Evolutionary conservation across 2,888 invertebrate genomes (phyloP), one percentile per base, ranked within the genome.

Genomic region (Timandra comae): DNA sequence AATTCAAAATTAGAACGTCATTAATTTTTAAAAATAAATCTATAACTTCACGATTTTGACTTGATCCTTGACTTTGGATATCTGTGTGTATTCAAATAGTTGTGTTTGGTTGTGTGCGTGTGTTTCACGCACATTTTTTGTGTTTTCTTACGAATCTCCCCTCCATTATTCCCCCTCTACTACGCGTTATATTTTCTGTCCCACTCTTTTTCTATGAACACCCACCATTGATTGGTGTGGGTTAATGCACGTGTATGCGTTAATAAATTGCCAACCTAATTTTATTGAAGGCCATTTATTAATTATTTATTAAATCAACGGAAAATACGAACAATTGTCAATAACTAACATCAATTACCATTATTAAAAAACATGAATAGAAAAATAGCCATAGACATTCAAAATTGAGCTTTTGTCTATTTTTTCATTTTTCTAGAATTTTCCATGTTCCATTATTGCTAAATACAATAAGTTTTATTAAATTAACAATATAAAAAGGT

Each of bases 211-310:
- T 78, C 81, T 80, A 82, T 80, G 70, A 72, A 52, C 55, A 47
- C 55, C 56, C 47, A 34, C 45, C 28, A 29, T 52, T 37, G 23
- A 40, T 41, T 39, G 44, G 74, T 75, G 71, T 77, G 80, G 63
- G 71, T 75, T 49, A 10, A 7, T 41, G 26, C 46, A 51, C 52
- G 47, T 67, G 79, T 77, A 70, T 73, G 78, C 53, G 76, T 78
- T 76, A 73, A 75, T 73, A 76, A 79, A 82, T 76, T 76, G 74
- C 78, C 82, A 79, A 76, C 78, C 76, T 81, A 82, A 82, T 84
- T 81, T 77, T 73, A 78, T 77, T 70, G 74, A 78, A 78, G 78
- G 76, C 77, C 77, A 81, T 8, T n/a, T 8, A n/a, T 16, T 16
- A 16, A 16, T n/a, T n/a, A n/a, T 16, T 16, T 16, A 16, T 16